Conservation (phyloP, 2,113 vertebrate genomes). For the Oreochromis tanganicae region DNA sequence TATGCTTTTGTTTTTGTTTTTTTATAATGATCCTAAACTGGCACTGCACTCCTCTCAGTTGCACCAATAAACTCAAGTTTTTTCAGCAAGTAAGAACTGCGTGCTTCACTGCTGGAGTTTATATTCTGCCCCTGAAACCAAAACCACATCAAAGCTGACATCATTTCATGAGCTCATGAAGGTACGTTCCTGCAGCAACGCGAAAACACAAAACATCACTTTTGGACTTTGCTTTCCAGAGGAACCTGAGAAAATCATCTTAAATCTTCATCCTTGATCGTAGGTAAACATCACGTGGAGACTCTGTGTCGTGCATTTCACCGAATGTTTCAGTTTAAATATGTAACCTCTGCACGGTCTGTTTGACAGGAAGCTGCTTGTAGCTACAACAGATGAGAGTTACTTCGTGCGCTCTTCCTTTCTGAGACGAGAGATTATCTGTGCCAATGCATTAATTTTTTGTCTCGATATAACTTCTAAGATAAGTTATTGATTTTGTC, state of each 20-base stretch:
- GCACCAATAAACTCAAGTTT: neutral
- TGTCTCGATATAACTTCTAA: neutral
- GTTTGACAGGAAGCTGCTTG: slow-evolving; percentile 57
- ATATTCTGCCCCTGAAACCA: slow-evolving; percentile 15
- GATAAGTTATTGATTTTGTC: neutral
- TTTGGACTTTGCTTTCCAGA: neutral
- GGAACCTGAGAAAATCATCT: neutral
- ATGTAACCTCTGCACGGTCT: neutral
- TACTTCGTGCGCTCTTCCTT: slow-evolving; percentile 23
- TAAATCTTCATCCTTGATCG: neutral
- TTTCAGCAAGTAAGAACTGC: slow-evolving; percentile 7
- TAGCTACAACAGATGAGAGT: slow-evolving; percentile 26
- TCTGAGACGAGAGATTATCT: neutral
- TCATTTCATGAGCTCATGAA: slow-evolving; percentile 22
- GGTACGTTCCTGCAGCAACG: neutral
- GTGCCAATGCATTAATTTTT: neutral
- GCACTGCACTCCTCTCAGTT: neutral
- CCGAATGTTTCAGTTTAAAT: neutral
- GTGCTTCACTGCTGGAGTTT: slow-evolving; percentile 3
- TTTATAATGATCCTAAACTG: neutral
- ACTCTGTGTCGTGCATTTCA: neutral
- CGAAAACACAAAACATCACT: neutral
- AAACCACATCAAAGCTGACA: slow-evolving; percentile 60
- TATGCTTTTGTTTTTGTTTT: neutral
- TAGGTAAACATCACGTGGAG: neutral